phyloP scores from a whole-genome alignment of 2,113 vertebrate genomes.

The Piprites chloris region DNA sequence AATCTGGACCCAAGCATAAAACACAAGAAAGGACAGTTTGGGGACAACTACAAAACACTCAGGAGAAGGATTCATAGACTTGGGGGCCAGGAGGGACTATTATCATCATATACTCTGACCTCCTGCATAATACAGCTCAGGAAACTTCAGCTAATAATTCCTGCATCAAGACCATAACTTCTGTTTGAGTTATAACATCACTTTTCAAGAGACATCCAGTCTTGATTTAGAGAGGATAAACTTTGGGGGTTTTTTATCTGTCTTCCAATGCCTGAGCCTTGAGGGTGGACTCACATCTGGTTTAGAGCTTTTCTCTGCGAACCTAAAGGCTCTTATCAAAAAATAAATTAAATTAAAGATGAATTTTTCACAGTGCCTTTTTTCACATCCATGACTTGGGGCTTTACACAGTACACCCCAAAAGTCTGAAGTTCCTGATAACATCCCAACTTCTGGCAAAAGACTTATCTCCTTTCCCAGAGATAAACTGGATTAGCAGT shows the following conservation, averaged over 20 bases:
- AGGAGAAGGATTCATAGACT: neutral
- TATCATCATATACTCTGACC: neutral
- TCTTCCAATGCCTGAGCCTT: constrained; percentile 20
- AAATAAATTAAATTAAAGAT: neutral
- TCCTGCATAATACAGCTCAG: neutral
- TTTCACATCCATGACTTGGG: neutral
- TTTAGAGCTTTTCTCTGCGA: neutral
- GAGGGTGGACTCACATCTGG: neutral
- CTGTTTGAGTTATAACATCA: constrained; percentile 32
- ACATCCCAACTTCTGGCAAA: neutral
- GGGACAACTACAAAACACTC: neutral
- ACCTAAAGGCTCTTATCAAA: neutral
- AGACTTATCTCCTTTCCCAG: neutral
- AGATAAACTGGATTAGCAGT: neutral
- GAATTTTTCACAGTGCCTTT: neutral
- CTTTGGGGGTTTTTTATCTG: constrained; percentile 35
- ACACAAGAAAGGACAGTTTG: neutral
- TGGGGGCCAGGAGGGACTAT: neutral
- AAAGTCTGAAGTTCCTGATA: neutral
- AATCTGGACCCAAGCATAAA: neutral
- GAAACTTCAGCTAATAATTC: constrained; percentile 17
- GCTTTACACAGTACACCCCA: neutral
- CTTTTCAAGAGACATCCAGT: constrained; percentile 16
- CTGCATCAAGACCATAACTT: constrained; percentile 26
- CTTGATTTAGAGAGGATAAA: constrained; percentile 55